phyloP scores from a whole-genome alignment of 2,888 invertebrate genomes.

The Lagria hirta region DNA sequence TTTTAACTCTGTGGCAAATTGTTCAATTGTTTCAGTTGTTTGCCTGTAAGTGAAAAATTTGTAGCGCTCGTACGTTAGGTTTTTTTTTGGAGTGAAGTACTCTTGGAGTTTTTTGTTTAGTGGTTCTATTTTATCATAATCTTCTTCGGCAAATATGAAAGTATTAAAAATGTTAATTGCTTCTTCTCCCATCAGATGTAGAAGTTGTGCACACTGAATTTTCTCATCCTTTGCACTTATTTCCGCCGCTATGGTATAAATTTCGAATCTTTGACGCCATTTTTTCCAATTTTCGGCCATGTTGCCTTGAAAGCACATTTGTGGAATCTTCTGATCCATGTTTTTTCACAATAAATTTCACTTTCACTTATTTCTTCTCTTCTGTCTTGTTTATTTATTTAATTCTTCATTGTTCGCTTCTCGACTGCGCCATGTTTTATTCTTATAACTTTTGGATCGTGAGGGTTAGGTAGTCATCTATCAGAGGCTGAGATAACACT shows the following conservation, averaged over 20 bases:
- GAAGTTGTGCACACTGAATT: slow-evolving; percentile 26
- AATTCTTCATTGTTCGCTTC: too few relatives aligned
- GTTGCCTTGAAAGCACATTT: slow-evolving; percentile 22
- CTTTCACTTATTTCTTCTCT: too few relatives aligned
- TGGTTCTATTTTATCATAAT: slow-evolving; percentile 26
- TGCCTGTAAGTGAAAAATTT: slow-evolving; percentile 13
- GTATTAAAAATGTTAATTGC: slow-evolving; percentile 33
- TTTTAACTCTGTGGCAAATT: slow-evolving; percentile 18
- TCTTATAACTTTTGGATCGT: too few relatives aligned
- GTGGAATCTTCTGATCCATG: too few relatives aligned
- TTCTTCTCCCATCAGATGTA: slow-evolving; percentile 33
- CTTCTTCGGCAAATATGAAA: slow-evolving; percentile 28
- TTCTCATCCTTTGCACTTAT: slow-evolving; percentile 24
- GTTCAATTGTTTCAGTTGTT: slow-evolving; percentile 12
- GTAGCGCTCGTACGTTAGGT: slow-evolving; percentile 11
- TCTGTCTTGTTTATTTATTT: too few relatives aligned
- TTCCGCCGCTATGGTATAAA: slow-evolving; percentile 33
- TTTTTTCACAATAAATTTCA: too few relatives aligned
- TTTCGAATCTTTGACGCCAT: slow-evolving; percentile 31
- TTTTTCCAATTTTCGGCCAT: slow-evolving; percentile 31
- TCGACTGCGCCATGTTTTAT: too few relatives aligned
- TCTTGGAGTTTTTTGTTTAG: slow-evolving; percentile 20
- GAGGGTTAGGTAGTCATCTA: too few relatives aligned
- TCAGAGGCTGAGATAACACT: too few relatives aligned
- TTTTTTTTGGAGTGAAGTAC: slow-evolving; percentile 17